Evolutionary conservation across 2,797 vertebrate species (phyloP), one percentile per base, ranked within the genome.

Genomic region (Aphelocoma californica): DNA sequence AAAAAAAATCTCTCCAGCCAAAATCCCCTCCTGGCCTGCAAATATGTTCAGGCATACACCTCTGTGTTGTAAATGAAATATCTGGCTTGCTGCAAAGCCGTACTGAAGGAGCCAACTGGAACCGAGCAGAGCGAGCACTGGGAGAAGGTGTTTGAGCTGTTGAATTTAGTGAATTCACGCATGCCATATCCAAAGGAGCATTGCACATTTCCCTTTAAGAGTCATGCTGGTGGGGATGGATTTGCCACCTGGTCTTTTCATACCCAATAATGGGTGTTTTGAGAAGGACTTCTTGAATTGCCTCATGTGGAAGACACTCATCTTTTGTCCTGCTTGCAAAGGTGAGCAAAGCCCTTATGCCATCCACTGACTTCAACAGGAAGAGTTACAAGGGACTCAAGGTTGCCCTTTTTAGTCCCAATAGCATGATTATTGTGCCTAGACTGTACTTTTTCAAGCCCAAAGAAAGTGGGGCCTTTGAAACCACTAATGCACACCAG

Each of bases 21-120:
- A 95, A 93, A 96, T 91, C 54, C 62, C 93, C 95, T 93, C 94
- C 95, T 96, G 93, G 94, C 70, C 92, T 92, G 89, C 72, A 93
- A 95, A 94, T 96, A 93, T 89, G 94, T 91, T 95, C 94, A 92
- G 72, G 79, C 95, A 74, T 48, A 95, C 95, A 94, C 87, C 88
- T 97, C 94, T 96, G 89, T 72, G 79, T 84, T 94, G 91, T 91
- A 96, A 96, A 95, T 78, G 86, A 81, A 94, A 32, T 96, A 92
- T 93, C 93, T 96, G 93, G 79, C 11, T n/a, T n/a, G n/a, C 54
- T 91, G 72, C 81, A 86, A 60, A 92, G 69, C 61, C 0, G 0
- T 56, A 40, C 57, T 42, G 82, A 53, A 53, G 82, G 91, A 92
- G 95, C 95, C 95, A 97, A 94, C 92, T 96, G 93, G 93, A 96